Conservation (phyloP, 2,888 invertebrate species). For the Ectemnius lituratus region DNA sequence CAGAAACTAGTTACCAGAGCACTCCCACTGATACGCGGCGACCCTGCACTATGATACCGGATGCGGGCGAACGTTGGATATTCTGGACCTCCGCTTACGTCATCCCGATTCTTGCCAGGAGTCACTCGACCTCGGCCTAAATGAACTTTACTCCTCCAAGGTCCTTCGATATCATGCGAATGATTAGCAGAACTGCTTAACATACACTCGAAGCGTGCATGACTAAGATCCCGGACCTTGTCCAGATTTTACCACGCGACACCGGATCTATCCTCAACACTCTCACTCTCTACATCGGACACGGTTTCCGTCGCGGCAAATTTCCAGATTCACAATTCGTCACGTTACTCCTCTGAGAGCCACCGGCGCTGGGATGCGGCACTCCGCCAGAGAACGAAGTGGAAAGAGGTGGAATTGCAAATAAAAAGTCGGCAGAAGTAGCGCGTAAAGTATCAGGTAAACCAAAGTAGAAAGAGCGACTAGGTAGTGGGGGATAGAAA, state of each 20-base stretch:
- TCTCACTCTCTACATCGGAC: background rate
- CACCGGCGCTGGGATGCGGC: slow-evolving; percentile 41
- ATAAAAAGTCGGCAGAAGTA: slow-evolving; percentile 61
- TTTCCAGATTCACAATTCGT: slow-evolving; percentile 18
- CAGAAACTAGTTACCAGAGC: slow-evolving; percentile 76
- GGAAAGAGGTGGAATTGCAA: slow-evolving; percentile 62
- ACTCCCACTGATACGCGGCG: slow-evolving; percentile 69
- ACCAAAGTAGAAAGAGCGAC: slow-evolving; percentile 66
- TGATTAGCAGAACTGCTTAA: too few relatives aligned
- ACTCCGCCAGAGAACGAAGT: slow-evolving; percentile 20
- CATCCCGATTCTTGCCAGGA: too few relatives aligned
- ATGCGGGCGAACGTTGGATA: slow-evolving; percentile 20
- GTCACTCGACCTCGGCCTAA: too few relatives aligned
- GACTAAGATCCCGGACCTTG: too few relatives aligned
- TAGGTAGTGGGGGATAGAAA: slow-evolving; percentile 63
- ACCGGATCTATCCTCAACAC: too few relatives aligned
- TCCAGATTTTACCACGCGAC: too few relatives aligned
- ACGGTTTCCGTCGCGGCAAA: slow-evolving; percentile 18
- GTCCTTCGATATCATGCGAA: too few relatives aligned
- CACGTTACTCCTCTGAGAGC: slow-evolving; percentile 32
- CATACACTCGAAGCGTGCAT: too few relatives aligned
- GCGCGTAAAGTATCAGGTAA: slow-evolving; percentile 67
- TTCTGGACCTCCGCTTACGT: background rate
- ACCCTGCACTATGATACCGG: slow-evolving; percentile 43
- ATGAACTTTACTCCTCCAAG: too few relatives aligned